Conservation (phyloP, 2,888 invertebrate species). For the Eurytoma adleriae region DNA sequence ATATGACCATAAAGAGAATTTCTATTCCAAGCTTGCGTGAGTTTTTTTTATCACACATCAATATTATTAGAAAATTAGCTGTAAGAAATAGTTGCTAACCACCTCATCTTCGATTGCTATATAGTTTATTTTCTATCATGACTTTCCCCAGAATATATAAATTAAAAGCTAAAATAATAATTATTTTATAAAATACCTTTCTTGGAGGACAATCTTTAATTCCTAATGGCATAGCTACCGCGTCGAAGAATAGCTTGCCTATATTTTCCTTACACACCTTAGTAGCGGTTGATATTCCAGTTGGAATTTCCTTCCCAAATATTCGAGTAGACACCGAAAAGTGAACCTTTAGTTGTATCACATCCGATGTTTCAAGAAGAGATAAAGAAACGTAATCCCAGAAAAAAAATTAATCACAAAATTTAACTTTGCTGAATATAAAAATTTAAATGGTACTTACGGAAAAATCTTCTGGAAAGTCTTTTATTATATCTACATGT, state of each 20-base stretch:
- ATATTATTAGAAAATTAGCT: too few species aligned
- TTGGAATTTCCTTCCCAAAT: constrained; percentile 9
- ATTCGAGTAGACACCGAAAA: not conserved
- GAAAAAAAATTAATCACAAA: not conserved
- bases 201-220: constrained; percentile 5
- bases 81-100: too few species aligned
- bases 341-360: not conserved
- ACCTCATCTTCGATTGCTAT: too few species aligned
- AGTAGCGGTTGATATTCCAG: not conserved
- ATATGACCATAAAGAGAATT: too few species aligned
- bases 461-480: not conserved
- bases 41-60: too few species aligned
- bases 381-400: too few species aligned
- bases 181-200: not conserved
- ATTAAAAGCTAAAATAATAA: too few species aligned
- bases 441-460: not conserved
- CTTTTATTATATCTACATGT: not conserved
- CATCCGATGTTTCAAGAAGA: too few species aligned
- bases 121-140: too few species aligned
- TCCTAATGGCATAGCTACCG: not conserved
- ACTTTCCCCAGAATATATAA: too few species aligned
- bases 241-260: not conserved
- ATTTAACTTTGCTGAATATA: not conserved
- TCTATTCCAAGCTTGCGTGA: too few species aligned
- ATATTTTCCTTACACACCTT: not conserved